Evolutionary conservation across 2,888 invertebrate genomes (phyloP).

Genomic region (Xestia sexstrigata): DNA sequence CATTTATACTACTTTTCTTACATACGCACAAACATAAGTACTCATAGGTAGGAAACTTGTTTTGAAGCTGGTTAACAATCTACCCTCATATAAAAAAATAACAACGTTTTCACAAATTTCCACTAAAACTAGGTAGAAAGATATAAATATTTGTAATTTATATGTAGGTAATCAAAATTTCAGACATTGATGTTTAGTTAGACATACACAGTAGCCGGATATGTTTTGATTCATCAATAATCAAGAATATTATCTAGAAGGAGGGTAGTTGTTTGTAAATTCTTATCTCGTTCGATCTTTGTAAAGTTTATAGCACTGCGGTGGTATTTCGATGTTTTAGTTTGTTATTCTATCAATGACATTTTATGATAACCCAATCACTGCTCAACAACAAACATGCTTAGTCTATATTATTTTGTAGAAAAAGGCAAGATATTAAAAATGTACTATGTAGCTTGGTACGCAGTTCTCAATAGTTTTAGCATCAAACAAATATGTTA

Average conservation of each 20-base stretch:
- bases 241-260: conserved; percentile 16
- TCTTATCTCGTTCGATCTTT: conserved; percentile 31
- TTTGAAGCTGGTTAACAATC: conserved; percentile 29
- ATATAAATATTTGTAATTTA: neutral
- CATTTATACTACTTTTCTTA: conserved; percentile 74
- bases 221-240: conserved; percentile 17
- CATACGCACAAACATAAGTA: conserved; percentile 53
- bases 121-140: neutral
- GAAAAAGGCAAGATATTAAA: conserved; percentile 11
- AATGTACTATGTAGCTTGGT: conserved; percentile 6
- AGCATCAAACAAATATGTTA: conserved; percentile 4
- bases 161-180: conserved; percentile 9
- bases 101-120: neutral
- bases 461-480: conserved; percentile 25
- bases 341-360: neutral
- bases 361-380: conserved; percentile 6
- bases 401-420: neutral
- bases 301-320: conserved; percentile 22
- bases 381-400: neutral
- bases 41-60: conserved; percentile 50
- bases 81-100: conserved; percentile 66
- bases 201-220: neutral
- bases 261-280: conserved; percentile 38
- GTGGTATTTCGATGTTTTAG: conserved; percentile 14
- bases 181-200: neutral